Evolutionary conservation across 1,140 invertebrate genomes (phyloP).

Genomic region (Zaprionus africanus): DNA sequence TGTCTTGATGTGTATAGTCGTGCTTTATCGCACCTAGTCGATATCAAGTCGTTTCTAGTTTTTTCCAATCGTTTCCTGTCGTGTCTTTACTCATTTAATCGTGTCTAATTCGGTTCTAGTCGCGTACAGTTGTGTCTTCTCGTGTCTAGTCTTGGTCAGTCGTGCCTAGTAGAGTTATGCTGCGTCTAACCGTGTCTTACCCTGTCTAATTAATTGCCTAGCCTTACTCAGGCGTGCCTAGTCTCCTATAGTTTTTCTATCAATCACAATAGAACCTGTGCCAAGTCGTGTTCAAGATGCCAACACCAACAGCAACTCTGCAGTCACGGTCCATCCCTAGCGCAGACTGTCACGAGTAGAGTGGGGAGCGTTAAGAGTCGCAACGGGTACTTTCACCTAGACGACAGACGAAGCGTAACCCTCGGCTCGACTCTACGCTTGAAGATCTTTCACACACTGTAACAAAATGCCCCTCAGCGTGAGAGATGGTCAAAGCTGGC

Average conservation of each 20-base stretch:
- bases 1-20: not conserved
- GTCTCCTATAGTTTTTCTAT: too few species aligned
- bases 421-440: slow-evolving; percentile 38
- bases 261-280: too few species aligned
- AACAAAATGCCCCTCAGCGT: slow-evolving; percentile 26
- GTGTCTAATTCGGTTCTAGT: not conserved
- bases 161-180: too few species aligned
- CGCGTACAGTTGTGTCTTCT: not conserved
- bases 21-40: too few species aligned
- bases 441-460: slow-evolving; percentile 61
- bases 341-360: not conserved
- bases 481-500: not conserved
- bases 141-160: not conserved
- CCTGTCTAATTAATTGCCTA: too few species aligned
- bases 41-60: not conserved
- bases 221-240: not conserved
- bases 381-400: slow-evolving; percentile 63
- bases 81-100: not conserved
- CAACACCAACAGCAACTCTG: not conserved
- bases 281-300: not conserved
- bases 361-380: slow-evolving; percentile 5
- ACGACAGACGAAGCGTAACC: slow-evolving; percentile 59
- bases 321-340: not conserved
- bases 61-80: not conserved
- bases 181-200: too few species aligned